Base-by-base conservation (phyloP, 2,797 vertebrate species). In the Benthosema pterotum region DNA sequence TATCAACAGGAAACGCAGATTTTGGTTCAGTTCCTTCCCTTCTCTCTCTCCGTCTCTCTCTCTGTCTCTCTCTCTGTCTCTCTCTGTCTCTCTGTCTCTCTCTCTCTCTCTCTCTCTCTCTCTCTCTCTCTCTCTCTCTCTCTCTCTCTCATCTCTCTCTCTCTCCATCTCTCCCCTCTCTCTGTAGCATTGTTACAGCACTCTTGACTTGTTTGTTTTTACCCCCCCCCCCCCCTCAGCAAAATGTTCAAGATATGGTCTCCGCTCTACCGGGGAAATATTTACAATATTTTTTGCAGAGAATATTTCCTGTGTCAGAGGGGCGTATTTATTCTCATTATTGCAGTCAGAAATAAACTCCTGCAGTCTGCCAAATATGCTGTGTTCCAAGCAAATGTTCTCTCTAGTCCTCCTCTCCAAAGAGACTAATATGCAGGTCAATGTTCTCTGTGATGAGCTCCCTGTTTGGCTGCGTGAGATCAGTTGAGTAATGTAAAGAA, bases 1-100 rank as follows among this genome's bases (percentile, higher is more conserved):
- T 58, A 77, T 89, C 82, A 91, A 93, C 91, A 92, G 92, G 91
- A 93, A 93, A 81, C 83, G 18, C 82, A 82, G 75, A 88, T 85
- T 79, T 89, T 65, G 77, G 76, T 78, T 67, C 17, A 38, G 76
- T 89, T 91, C 89, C 88, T 92, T 87, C 89, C 89, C 32, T 9
- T 64, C 58, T 57, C 51, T 69, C 72, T 54, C 19, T 48, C 63
- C 18, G 19, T 16, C n/a, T n/a, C n/a, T n/a, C n/a, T n/a, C n/a
- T n/a, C n/a, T n/a, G n/a, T n/a, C n/a, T n/a, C n/a, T n/a, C n/a
- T 11, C 17, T 8, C 13, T n/a, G n/a, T n/a, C 8, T 1, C 5
- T 25, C 22, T 25, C 1, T 25, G 22, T 25, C n/a, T n/a, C n/a
- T n/a, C n/a, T n/a, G n/a, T 22, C 4, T 22, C 22, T 22, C 22